Evolutionary conservation across 2,797 vertebrate species (phyloP).

Genomic region (Girardinus metallicus): DNA sequence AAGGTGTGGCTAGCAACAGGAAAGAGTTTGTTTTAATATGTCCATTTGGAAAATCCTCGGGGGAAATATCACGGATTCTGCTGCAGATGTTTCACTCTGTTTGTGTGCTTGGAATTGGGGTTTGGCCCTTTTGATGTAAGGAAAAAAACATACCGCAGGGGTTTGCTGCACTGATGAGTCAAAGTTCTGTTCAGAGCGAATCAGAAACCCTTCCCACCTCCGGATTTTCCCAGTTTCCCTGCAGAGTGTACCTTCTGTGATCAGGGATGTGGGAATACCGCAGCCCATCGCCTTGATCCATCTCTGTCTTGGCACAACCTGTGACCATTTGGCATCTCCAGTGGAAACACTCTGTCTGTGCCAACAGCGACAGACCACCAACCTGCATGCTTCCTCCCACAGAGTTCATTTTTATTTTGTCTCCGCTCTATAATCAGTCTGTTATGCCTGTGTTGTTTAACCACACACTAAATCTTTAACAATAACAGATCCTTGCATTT

Average conservation of each 20-base stretch:
- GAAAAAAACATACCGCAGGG: slow-evolving; percentile 65
- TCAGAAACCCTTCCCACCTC: slow-evolving; percentile 50
- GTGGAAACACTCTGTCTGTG: slow-evolving; percentile 64
- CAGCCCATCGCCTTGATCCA: slow-evolving; percentile 65
- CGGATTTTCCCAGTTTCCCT: slow-evolving; percentile 66
- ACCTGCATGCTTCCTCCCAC: slow-evolving; percentile 58
- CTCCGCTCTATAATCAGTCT: slow-evolving; percentile 44
- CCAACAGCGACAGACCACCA: slow-evolving; percentile 65
- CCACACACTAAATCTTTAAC: slow-evolving; percentile 21
- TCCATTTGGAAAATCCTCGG: slow-evolving; percentile 62
- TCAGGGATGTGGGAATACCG: slow-evolving; percentile 67
- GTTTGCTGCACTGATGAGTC: slow-evolving; percentile 54
- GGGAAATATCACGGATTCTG: slow-evolving; percentile 68
- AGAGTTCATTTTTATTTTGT: slow-evolving; percentile 60
- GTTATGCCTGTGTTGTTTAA: slow-evolving; percentile 12
- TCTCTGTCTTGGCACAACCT: slow-evolving; percentile 65
- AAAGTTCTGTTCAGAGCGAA: slow-evolving; percentile 46
- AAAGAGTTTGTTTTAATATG: slow-evolving; percentile 75
- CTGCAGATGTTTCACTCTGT: slow-evolving; percentile 78
- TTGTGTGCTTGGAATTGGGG: slow-evolving; percentile 74
- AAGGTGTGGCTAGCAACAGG: slow-evolving; percentile 60
- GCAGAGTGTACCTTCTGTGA: slow-evolving; percentile 72
- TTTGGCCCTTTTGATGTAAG: slow-evolving; percentile 79
- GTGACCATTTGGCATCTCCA: slow-evolving; percentile 65
- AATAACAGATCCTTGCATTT: neutral